Evolutionary conservation across 2,888 invertebrate species (phyloP).

Genomic region (Agrotis puta): DNA sequence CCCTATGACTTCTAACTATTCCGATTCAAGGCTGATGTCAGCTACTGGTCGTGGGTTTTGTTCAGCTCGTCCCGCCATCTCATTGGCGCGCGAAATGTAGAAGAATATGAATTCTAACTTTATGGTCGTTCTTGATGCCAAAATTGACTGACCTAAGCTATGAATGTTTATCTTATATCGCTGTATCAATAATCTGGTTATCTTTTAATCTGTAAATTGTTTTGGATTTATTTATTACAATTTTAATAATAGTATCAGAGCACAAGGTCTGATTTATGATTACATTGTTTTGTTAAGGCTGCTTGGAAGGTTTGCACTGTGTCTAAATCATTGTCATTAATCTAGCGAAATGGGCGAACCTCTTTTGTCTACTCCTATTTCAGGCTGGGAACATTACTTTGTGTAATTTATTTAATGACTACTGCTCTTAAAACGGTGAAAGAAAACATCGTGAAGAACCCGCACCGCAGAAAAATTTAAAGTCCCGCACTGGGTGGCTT

Average conservation of each 20-base stretch:
- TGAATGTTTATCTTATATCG: neutral
- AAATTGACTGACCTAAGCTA: neutral
- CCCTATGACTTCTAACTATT: too few species aligned
- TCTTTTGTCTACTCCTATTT: too few species aligned
- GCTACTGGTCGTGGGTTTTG: too few species aligned
- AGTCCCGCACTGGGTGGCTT: too few species aligned
- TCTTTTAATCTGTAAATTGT: neutral
- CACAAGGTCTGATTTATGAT: slow-evolving; percentile 26
- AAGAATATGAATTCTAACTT: neutral
- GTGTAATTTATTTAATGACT: too few species aligned
- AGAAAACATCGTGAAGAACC: too few species aligned
- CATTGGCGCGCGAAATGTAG: too few species aligned
- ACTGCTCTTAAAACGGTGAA: too few species aligned
- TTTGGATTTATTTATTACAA: slow-evolving; percentile 14
- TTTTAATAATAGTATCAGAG: slow-evolving; percentile 28
- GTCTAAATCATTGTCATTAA: neutral
- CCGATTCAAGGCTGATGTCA: too few species aligned
- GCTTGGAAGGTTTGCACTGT: neutral
- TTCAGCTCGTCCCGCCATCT: too few species aligned
- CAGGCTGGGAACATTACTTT: too few species aligned
- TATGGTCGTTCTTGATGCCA: neutral
- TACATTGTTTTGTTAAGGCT: slow-evolving; percentile 14
- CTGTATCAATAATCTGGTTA: neutral
- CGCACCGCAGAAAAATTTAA: too few species aligned
- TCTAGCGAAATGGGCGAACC: neutral